Evolutionary conservation across 2,113 vertebrate species (phyloP).

Genomic region (Eubucco bourcierii): DNA sequence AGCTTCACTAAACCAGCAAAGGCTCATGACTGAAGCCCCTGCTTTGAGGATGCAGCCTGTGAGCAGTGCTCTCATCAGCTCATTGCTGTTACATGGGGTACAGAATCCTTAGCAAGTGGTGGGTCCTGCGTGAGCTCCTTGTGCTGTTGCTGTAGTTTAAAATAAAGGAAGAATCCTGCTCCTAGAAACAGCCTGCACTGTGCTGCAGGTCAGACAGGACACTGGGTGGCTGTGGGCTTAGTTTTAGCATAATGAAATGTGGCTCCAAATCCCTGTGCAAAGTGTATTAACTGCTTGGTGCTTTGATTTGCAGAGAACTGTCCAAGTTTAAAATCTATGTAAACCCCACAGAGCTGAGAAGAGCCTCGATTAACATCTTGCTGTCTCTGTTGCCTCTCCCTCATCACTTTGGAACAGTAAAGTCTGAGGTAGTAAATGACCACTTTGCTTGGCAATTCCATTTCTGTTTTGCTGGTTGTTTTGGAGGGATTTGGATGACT

Average conservation of each 20-base stretch:
- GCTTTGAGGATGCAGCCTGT: background rate
- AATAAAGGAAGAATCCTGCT: background rate
- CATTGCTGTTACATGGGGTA: background rate
- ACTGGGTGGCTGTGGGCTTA: background rate
- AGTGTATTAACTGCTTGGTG: slow-evolving; percentile 5
- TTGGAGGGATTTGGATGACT: background rate
- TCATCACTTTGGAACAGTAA: slow-evolving; percentile 96
- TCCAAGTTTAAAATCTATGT: slow-evolving; percentile 96
- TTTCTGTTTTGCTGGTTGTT: background rate
- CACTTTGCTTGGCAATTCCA: background rate
- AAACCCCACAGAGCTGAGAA: slow-evolving; percentile 93
- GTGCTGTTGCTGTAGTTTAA: background rate
- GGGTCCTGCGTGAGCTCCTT: background rate
- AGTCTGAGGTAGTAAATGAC: slow-evolving; percentile 85
- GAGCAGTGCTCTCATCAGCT: background rate
- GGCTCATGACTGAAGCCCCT: background rate
- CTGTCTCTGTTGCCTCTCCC: slow-evolving; percentile 92
- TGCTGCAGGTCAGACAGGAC: background rate
- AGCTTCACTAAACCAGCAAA: background rate
- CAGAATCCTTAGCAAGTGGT: background rate
- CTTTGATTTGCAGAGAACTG: slow-evolving; percentile 84
- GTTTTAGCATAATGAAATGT: background rate
- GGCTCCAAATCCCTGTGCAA: background rate
- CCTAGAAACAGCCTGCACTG: background rate
- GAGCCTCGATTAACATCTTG: slow-evolving; percentile 94